phyloP scores from a whole-genome alignment of 2,113 vertebrate species.

The Lycocorax pyrrhopterus region DNA sequence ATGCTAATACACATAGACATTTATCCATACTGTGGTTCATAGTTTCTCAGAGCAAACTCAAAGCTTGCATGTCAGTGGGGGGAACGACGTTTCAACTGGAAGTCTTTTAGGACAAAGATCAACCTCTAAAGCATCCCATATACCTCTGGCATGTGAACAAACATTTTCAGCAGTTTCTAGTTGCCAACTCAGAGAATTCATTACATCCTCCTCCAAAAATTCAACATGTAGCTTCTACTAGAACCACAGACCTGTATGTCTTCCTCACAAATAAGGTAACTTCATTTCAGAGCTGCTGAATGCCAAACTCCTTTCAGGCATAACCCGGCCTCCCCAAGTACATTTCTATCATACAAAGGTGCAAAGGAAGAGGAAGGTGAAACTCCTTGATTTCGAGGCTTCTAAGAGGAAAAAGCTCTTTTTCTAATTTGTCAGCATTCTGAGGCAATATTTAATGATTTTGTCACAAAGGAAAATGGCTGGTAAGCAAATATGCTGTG shows the following conservation, averaged over 20 bases:
- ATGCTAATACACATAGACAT: background rate
- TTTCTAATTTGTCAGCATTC: background rate
- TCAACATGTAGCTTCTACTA: background rate
- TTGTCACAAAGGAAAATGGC: background rate
- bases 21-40: background rate
- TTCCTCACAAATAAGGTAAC: background rate
- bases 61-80: background rate
- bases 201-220: slow-evolving; percentile 24
- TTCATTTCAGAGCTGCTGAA: background rate
- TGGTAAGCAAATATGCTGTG: background rate
- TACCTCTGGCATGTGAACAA: background rate
- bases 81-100: background rate
- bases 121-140: background rate
- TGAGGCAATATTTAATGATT: background rate
- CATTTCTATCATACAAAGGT: background rate
- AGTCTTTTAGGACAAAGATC: background rate
- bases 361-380: background rate
- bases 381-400: background rate
- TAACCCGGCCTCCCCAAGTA: background rate
- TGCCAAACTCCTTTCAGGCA: background rate
- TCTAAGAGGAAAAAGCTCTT: background rate
- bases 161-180: background rate
- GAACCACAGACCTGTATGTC: background rate
- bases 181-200: background rate
- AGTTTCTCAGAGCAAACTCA: background rate